Percentiles rank a stretch among this genome's conserved stretches.
These are phyloP conservation scores for Drosophila atroscutellata DNA, from an alignment of 2,888 invertebrate genomes.

Conservation along the genomic window DNA sequence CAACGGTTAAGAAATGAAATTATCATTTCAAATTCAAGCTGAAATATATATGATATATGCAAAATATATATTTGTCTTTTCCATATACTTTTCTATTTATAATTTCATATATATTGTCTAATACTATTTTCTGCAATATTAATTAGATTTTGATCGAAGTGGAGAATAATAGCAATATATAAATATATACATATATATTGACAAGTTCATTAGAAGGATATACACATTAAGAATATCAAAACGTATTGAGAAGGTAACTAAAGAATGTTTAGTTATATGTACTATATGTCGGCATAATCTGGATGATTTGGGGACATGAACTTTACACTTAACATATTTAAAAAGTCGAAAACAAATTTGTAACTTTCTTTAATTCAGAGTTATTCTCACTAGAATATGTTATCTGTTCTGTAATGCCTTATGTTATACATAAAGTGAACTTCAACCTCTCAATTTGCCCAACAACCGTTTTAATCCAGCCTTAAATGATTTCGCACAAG, in stretches of 20 bases:
- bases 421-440: not conserved
- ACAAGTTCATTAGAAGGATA: not conserved
- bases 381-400: not conserved
- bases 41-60: not conserved
- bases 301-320: not conserved
- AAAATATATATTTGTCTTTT: not conserved
- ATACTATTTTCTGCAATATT: not conserved
- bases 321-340: not conserved
- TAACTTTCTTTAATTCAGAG: not conserved
- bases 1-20: not conserved
- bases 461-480: not conserved
- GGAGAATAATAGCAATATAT: not conserved
- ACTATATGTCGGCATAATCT: not conserved
- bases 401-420: not conserved
- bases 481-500: not conserved
- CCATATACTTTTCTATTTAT: not conserved
- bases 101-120: not conserved
- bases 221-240: not conserved
- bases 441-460: not conserved
- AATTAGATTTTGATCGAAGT: not conserved
- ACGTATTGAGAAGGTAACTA: not conserved
- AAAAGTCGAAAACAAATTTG: not conserved
- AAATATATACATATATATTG: not conserved
- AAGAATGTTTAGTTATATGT: not conserved
- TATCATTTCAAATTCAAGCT: not conserved